phyloP scores from a whole-genome alignment of 1,140 invertebrate genomes.

The Aphelenchoides avenae region DNA sequence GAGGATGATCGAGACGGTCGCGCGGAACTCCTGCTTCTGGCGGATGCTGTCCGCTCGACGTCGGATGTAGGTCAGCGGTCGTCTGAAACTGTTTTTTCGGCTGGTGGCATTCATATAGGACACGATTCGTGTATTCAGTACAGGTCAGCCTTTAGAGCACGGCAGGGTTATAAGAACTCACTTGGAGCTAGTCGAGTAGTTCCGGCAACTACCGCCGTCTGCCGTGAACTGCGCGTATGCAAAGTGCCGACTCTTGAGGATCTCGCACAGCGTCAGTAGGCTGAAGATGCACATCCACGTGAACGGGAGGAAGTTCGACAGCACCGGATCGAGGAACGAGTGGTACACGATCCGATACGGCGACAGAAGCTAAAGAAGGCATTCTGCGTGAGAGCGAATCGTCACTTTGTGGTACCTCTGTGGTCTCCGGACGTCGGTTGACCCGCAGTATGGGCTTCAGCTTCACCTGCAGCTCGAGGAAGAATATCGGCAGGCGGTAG shows the following conservation, averaged over 20 bases:
- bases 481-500: constrained; percentile 53
- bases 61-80: constrained; percentile 41
- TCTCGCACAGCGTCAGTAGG: constrained; percentile 53
- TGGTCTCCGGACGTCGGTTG: constrained; percentile 41
- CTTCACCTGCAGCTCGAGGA: constrained; percentile 51
- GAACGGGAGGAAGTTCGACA: constrained; percentile 55
- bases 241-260: constrained; percentile 55
- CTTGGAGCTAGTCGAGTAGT: constrained; percentile 22
- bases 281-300: constrained; percentile 55
- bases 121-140: too few relatives aligned
- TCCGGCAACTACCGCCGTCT: constrained; percentile 38
- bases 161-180: too few relatives aligned
- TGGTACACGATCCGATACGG: constrained; percentile 57
- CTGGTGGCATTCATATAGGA: constrained; percentile 3
- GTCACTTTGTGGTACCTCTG: constrained; percentile 42
- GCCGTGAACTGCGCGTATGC: constrained; percentile 51
- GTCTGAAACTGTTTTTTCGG: constrained; percentile 31
- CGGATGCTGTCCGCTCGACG: constrained; percentile 37
- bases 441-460: constrained; percentile 42
- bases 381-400: background rate
- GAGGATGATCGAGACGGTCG: constrained; percentile 54
- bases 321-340: constrained; percentile 51
- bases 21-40: constrained; percentile 49
- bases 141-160: background rate
- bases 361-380: constrained; percentile 44